Conservation (phyloP, 2,888 invertebrate genomes). For the Coecobrya sp. region DNA sequence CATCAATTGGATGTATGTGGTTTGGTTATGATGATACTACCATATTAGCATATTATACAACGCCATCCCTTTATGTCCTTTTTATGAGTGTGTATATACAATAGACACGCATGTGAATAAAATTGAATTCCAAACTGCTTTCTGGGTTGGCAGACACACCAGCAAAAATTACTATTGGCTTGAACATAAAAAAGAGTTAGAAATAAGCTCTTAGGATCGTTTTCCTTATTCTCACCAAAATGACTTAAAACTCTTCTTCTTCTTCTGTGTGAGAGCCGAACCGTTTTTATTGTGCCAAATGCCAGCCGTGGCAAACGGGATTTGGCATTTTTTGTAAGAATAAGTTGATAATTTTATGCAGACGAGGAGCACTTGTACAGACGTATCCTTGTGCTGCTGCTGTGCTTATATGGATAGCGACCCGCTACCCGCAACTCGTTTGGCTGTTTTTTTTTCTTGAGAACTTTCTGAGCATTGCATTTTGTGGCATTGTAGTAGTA, state of each 20-base stretch:
- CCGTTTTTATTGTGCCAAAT: slow-evolving; percentile 60
- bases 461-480: slow-evolving; percentile 16
- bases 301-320: slow-evolving; percentile 32
- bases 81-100: neutral
- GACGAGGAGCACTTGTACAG: slow-evolving; percentile 5
- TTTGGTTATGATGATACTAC: slow-evolving; percentile 11
- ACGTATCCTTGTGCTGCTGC: neutral
- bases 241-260: slow-evolving; percentile 52
- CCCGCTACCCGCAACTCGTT: slow-evolving; percentile 20
- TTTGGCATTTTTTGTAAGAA: slow-evolving; percentile 5
- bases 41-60: neutral
- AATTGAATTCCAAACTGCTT: slow-evolving; percentile 56
- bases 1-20: neutral
- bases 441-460: neutral
- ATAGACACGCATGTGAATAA: slow-evolving; percentile 16
- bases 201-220: slow-evolving; percentile 57
- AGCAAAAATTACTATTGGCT: slow-evolving; percentile 68
- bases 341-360: slow-evolving; percentile 48
- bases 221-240: slow-evolving; percentile 54
- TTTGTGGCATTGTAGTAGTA: neutral
- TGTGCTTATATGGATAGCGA: slow-evolving; percentile 7
- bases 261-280: neutral
- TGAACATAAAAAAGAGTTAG: slow-evolving; percentile 48
- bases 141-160: slow-evolving; percentile 53
- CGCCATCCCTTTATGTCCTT: neutral